Conservation (phyloP, 2,888 invertebrate species). For the Plutella xylostella region DNA sequence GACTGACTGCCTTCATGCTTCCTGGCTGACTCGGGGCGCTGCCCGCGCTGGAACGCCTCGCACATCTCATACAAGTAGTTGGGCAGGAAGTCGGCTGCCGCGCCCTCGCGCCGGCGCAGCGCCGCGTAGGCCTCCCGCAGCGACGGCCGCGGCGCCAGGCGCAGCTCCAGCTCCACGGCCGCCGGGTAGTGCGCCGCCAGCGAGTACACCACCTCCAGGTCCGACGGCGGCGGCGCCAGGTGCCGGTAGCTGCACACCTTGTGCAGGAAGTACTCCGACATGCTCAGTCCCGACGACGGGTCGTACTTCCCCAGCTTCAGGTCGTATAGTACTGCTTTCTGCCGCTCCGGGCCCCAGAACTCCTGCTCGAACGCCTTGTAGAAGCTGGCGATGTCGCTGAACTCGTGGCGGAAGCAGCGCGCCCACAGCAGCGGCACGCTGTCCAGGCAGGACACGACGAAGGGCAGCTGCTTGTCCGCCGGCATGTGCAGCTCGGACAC, state of each 20-base stretch:
- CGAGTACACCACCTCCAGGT: constrained; percentile 60
- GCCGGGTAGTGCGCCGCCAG: constrained; percentile 60
- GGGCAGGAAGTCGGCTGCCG: constrained; percentile 51
- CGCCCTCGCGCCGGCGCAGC: constrained; percentile 57
- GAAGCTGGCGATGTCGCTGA: constrained; percentile 43
- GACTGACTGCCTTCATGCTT: constrained; percentile 33
- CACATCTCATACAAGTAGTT: constrained; percentile 66
- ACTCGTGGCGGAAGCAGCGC: constrained; percentile 53
- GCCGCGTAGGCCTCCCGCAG: constrained; percentile 57
- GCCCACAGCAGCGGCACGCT: constrained; percentile 62
- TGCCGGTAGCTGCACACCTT: constrained; percentile 60
- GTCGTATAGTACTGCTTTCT: constrained; percentile 56
- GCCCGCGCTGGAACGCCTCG: constrained; percentile 55
- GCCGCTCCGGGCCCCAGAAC: constrained; percentile 57
- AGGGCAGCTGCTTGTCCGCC: constrained; percentile 47
- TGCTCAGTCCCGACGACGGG: constrained; percentile 43
- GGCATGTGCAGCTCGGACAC: constrained; percentile 51
- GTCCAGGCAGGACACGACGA: constrained; percentile 56
- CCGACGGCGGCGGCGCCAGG: constrained; percentile 55
- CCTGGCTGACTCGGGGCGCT: constrained; percentile 46
- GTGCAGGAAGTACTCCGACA: constrained; percentile 61
- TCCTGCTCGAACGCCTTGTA: constrained; percentile 55
- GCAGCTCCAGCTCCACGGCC: constrained; percentile 56
- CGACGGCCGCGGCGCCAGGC: constrained; percentile 56
- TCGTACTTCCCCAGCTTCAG: constrained; percentile 61